Evolutionary conservation across 1,140 invertebrate species (phyloP).

Genomic region (Armadillidium nasatum): DNA sequence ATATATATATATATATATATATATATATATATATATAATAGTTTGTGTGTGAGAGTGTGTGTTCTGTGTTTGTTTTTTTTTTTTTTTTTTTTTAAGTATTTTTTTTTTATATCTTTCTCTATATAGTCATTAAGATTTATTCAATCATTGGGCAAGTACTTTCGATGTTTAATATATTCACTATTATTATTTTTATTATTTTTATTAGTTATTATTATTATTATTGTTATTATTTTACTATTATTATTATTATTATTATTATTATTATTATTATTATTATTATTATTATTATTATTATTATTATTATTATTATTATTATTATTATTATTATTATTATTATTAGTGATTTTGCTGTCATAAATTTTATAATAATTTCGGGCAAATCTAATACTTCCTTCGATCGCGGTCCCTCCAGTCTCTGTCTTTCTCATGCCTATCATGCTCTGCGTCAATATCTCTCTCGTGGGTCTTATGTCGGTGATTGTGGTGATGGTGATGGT

Average conservation of each 20-base stretch:
- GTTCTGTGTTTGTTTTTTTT: too few species aligned
- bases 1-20: too few species aligned
- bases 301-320: constrained; percentile 12
- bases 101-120: too few species aligned
- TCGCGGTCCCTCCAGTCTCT: constrained; percentile 33
- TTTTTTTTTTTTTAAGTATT: too few species aligned
- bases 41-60: too few species aligned
- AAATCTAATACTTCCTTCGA: constrained; percentile 39
- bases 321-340: background rate
- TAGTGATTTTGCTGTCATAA: background rate
- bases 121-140: too few species aligned
- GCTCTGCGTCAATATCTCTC: constrained; percentile 21
- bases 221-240: constrained; percentile 12
- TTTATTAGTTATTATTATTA: background rate
- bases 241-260: background rate
- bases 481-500: constrained; percentile 79
- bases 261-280: background rate
- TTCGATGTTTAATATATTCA: too few species aligned
- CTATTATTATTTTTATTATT: background rate
- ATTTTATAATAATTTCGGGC: background rate
- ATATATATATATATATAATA: too few species aligned
- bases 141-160: too few species aligned
- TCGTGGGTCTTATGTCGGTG: constrained; percentile 53
- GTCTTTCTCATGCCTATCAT: constrained; percentile 29
- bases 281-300: background rate